Evolutionary conservation across 2,797 vertebrate species (phyloP).

Genomic region (Clangula hyemalis): DNA sequence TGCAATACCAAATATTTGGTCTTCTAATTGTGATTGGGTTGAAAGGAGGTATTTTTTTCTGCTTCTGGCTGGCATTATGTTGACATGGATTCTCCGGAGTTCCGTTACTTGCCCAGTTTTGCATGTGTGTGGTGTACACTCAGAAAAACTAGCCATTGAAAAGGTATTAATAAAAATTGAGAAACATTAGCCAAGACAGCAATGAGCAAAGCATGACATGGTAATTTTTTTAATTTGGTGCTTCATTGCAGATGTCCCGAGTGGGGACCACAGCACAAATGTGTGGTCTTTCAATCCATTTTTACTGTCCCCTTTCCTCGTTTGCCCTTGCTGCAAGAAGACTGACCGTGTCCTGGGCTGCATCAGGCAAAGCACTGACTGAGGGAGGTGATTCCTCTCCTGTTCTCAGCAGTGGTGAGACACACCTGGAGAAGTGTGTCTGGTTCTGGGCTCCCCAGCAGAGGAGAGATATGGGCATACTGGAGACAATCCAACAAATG

Average conservation of each 20-base stretch:
- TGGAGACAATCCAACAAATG: neutral
- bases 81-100: neutral
- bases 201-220: neutral
- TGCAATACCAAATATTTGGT: neutral
- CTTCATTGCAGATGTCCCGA: neutral
- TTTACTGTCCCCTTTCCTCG: neutral
- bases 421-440: neutral
- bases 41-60: neutral
- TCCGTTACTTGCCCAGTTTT: neutral
- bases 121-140: neutral
- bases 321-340: neutral
- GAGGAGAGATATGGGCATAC: neutral
- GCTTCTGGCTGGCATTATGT: neutral
- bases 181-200: neutral
- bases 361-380: neutral
- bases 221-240: neutral
- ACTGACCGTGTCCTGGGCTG: neutral
- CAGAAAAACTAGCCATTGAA: neutral
- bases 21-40: neutral
- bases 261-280: neutral
- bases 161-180: neutral
- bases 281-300: fast-evolving
- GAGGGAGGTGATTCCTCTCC: neutral
- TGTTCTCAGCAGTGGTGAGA: neutral
- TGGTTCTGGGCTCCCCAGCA: neutral